Evolutionary conservation across 2,888 invertebrate species (phyloP), one percentile per base, ranked within the genome.

Genomic region (Drosophila tanythrix): DNA sequence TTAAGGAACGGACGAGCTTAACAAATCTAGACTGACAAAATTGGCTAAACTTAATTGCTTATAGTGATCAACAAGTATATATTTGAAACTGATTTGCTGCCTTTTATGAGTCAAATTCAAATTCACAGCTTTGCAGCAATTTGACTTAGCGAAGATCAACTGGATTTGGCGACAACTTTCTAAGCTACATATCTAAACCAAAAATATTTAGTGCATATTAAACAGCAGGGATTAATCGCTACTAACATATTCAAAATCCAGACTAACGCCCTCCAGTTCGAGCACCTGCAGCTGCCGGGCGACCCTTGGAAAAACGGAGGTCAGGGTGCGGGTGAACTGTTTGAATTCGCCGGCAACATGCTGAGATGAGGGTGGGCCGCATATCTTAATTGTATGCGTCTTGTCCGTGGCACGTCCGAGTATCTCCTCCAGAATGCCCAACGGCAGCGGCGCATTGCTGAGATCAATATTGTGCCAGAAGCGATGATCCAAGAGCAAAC

Each of bases 381-480:
- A 85, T 31, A 93, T 74, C 67, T 92, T 92, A 15, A 93, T 89
- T 7, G 88, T 80, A 53, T 82, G 86, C 3, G 93, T 93, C 46
- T 88, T 87, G 18, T 83, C 81, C 11, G 92, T 87, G 11, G 93
- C 87, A n/a, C 90, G 79, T 8, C 91, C 87, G 1, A 93, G 76
- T 38, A 90, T 82, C 59, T 89, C 87, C 56, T 90, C 91, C 6
- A 93, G 76, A 15, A 90, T 91, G 25, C 85, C 87, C 21, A 91
- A 70, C 0, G 91, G 84, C 31, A 92, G 74, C 3, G 90, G 87
- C 4, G 90, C 85, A 27, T 83, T 81, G 61, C 91, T 89, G 38
- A 93, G 84, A 77, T 93, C 92, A 33, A 93, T 91, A 38, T 89
- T 70, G 33, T 87, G 83, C 93, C 93, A 93, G 8, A 93, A 89